Evolutionary conservation across 2,113 vertebrate species (phyloP).

Genomic region (Mastomys coucha): DNA sequence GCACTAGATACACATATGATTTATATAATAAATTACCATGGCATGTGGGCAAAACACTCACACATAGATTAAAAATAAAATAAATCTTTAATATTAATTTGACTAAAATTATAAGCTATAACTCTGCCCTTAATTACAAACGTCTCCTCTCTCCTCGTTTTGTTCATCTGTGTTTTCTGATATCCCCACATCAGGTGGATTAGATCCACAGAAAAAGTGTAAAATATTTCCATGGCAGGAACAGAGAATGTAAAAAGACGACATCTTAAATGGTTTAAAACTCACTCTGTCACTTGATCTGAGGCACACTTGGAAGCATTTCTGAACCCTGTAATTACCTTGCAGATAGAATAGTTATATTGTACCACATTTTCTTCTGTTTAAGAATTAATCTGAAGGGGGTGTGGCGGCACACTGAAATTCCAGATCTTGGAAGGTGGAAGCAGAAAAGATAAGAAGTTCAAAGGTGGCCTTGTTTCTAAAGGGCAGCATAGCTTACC

Average conservation of each 20-base stretch:
- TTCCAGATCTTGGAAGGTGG: background rate
- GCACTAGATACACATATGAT: background rate
- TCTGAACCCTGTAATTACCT: conserved; percentile 22
- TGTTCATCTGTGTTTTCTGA: conserved; percentile 1
- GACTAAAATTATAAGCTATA: background rate
- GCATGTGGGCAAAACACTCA: background rate
- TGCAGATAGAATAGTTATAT: background rate
- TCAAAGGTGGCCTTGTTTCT: background rate
- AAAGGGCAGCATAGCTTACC: background rate
- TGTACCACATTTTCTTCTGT: background rate
- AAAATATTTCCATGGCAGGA: background rate
- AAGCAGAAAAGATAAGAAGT: background rate
- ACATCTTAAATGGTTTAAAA: background rate
- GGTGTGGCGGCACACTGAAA: background rate
- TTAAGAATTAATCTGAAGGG: background rate
- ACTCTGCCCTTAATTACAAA: background rate
- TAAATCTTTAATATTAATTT: background rate
- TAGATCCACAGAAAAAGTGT: background rate
- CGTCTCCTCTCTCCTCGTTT: background rate
- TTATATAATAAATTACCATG: too few relatives aligned
- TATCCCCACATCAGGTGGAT: background rate
- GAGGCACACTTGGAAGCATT: background rate
- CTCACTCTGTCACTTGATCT: background rate
- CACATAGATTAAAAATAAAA: background rate
- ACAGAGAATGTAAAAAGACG: background rate